These are phyloP conservation scores for Sminthopsis crassicaudata DNA, from an alignment of 2,113 vertebrate genomes.

Conservation along the genomic window DNA sequence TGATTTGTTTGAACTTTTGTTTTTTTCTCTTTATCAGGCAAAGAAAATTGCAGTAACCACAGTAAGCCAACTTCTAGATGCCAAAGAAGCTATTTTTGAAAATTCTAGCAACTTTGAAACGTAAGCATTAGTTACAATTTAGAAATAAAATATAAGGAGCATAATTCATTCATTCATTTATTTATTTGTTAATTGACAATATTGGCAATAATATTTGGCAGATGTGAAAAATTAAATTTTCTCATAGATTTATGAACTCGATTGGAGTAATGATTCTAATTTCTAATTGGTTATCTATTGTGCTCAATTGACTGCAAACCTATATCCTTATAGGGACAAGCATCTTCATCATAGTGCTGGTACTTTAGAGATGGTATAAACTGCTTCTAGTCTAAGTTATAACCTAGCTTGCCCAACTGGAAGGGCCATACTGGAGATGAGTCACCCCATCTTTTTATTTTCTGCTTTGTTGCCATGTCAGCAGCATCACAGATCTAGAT, in stretches of 20 bases:
- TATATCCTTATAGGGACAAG: not conserved
- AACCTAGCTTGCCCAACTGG: not conserved
- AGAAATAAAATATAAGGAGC: conserved; percentile 28
- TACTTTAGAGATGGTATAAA: not conserved
- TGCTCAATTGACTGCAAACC: not conserved
- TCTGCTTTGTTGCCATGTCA: not conserved
- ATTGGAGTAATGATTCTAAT: not conserved
- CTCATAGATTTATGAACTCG: not conserved
- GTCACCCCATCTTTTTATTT: not conserved
- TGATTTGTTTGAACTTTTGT: not conserved
- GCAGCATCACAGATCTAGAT: not conserved
- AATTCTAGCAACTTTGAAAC: conserved; percentile 8
- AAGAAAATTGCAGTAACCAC: conserved; percentile 67
- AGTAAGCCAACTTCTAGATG: conserved; percentile 78
- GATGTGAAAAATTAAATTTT: no score
- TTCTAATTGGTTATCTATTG: not conserved
- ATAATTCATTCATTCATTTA: not conserved
- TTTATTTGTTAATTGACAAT: not conserved
- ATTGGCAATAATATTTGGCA: not conserved
- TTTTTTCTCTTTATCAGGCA: conserved; percentile 61
- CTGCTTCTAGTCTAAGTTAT: not conserved
- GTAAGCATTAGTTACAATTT: conserved; percentile 66
- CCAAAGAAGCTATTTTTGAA: conserved; percentile 57
- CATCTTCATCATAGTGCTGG: not conserved
- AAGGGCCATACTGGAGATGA: not conserved